Base-by-base conservation (phyloP, 2,797 vertebrate genomes). In the Tenualosa thibaudeaui region DNA sequence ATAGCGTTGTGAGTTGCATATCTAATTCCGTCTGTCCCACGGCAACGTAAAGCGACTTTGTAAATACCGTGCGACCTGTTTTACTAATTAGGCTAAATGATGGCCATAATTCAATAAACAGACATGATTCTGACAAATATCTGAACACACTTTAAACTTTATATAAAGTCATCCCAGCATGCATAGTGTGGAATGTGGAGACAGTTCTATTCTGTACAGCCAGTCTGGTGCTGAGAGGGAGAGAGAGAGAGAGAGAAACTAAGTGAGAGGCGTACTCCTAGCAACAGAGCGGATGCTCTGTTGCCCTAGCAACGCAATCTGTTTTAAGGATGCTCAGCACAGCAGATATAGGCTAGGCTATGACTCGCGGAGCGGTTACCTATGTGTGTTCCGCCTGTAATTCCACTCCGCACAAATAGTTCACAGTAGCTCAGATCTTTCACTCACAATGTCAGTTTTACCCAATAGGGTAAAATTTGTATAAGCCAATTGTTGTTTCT, bases 261-360 rank as follows among this genome's bases (percentile, higher is more conserved):
- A 51, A 51, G 40, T 68, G 86, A 85, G 46, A 90, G 86, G 75
- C 89, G 91, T 92, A 88, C 86, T 93, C 93, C 93, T 94, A 94
- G 93, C 93, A 94, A 94, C 93, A 81, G 86, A 65, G 56, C 82
- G 83, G 88, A 88, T 87, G 88, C 89, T 81, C 82, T 86, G 95
- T 94, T 95, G 86, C 94, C 94, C 86, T 94, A 93, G 93, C 93
- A 95, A 94, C 94, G 0, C 91, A 92, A 92, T 93, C 92, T 92
- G 91, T 93, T 92, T 92, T 86, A 24, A 81, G 81, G 82, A 84
- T 81, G 71, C 37, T 78, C 71, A 22, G 37, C 17, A 46, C 37
- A 78, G 68, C 62, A 31, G 62, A 68, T 68, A 31, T 68, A 68
- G 31, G 68, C 17, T 46, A 78, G 40, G 71, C 71, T 78, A 78